A percentile compares a stretch with the other conserved stretches of the same genome.
These are phyloP conservation scores for Dione juno DNA, from an alignment of 2,888 invertebrate species.

Conservation along the genomic window DNA sequence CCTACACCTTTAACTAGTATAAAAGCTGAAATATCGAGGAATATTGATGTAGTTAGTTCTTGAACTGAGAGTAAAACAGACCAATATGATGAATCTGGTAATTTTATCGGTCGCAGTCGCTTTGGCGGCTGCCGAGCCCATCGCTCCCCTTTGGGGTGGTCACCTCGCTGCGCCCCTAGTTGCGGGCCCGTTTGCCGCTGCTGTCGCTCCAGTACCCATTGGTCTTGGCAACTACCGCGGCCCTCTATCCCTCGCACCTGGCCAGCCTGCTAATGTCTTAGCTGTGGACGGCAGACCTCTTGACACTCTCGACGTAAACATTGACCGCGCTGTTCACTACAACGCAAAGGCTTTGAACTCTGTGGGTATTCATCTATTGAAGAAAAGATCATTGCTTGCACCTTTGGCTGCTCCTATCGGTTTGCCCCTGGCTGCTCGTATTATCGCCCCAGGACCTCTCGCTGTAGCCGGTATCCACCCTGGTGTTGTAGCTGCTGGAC, in stretches of 20 bases:
- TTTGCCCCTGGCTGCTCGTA: slow-evolving; percentile 38
- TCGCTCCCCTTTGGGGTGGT: slow-evolving; percentile 48
- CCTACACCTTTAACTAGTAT: slow-evolving; percentile 70
- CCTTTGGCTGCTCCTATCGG: slow-evolving; percentile 58
- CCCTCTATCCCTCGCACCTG: slow-evolving; percentile 72
- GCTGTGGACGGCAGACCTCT: slow-evolving; percentile 77
- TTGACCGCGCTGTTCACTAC: slow-evolving; percentile 72
- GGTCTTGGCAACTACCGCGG: slow-evolving; percentile 72
- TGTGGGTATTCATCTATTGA: slow-evolving; percentile 56
- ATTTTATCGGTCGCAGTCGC: slow-evolving; percentile 85
- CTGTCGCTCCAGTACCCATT: slow-evolving; percentile 48
- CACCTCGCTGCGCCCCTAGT: slow-evolving; percentile 50
- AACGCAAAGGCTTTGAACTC: slow-evolving; percentile 67
- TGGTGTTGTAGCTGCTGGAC: slow-evolving; percentile 47
- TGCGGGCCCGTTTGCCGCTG: slow-evolving; percentile 27
- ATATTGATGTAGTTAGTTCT: slow-evolving; percentile 67
- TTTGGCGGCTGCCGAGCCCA: slow-evolving; percentile 78
- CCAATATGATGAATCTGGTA: slow-evolving; percentile 84
- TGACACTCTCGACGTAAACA: slow-evolving; percentile 76
- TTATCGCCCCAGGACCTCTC: slow-evolving; percentile 32
- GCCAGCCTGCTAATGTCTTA: slow-evolving; percentile 75
- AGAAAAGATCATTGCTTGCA: slow-evolving; percentile 67
- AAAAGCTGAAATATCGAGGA: slow-evolving; percentile 63
- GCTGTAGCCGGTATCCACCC: slow-evolving; percentile 30
- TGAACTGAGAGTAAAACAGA: slow-evolving; percentile 76